A percentile compares a stretch with the other conserved stretches of the same genome.
Evolutionary conservation across 1,140 invertebrate genomes (phyloP).

Genomic region (Dinothrombium tinctorium): DNA sequence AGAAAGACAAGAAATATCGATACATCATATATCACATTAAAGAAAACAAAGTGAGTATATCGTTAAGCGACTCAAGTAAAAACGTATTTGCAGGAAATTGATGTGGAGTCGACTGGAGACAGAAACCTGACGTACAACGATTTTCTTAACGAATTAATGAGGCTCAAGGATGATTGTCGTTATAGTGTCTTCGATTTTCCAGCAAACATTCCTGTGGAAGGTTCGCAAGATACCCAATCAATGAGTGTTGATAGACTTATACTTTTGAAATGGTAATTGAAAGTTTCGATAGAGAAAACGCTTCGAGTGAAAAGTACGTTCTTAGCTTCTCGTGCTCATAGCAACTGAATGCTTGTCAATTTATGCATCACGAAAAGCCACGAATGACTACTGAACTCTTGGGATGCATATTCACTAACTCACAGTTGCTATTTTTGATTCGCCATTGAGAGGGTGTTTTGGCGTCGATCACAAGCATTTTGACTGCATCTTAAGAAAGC

Average conservation of each 20-base stretch:
- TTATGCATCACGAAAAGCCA: too few species aligned
- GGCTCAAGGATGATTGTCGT: constrained; percentile 46
- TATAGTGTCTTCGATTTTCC: constrained; percentile 77
- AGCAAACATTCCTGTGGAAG: constrained; percentile 17
- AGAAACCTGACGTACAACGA: constrained; percentile 64
- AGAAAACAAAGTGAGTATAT: constrained; percentile 58
- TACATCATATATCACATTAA: constrained; percentile 87
- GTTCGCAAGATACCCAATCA: constrained; percentile 14
- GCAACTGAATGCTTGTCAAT: too few species aligned
- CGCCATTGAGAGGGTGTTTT: too few species aligned
- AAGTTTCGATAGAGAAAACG: too few species aligned
- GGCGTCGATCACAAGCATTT: too few species aligned
- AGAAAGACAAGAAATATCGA: constrained; percentile 87
- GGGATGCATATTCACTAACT: too few species aligned
- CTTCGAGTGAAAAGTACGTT: too few species aligned
- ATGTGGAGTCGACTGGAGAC: constrained; percentile 24
- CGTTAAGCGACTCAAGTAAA: neutral
- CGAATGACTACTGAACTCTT: too few species aligned
- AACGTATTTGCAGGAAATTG: constrained; percentile 15
- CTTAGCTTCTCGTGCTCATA: too few species aligned
- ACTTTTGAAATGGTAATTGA: constrained; percentile 71
- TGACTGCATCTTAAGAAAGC: too few species aligned
- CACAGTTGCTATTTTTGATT: too few species aligned
- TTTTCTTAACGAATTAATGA: constrained; percentile 70
- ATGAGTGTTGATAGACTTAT: constrained; percentile 37